Evolutionary conservation across 2,888 invertebrate genomes (phyloP), one percentile per base, ranked within the genome.

Genomic region (Adelognathus sp.): DNA sequence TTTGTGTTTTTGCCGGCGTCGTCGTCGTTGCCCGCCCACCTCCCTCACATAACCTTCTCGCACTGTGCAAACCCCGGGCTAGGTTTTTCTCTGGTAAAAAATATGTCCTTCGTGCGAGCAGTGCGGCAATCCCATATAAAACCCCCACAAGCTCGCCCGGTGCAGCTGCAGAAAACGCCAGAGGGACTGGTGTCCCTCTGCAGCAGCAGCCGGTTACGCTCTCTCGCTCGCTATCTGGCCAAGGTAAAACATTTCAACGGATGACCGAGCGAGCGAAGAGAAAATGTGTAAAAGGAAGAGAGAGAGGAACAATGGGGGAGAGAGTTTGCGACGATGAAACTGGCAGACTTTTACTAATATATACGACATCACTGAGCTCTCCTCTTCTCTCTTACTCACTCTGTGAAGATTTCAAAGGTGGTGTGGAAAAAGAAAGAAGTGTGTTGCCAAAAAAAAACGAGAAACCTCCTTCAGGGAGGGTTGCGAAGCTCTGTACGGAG

Each of bases 121-220:
- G n/a, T n/a, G n/a, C n/a, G n/a, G 75, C 76, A 76, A 76, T 76
- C 76, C 76, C 71, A 71, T 76, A 76, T 76, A 76, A 76, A 71
- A 76, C 33, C 64, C 31, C 33, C 36, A 7, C 16, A 14, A 33
- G 39, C 44, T 63, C n/a, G 2, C 56, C 9, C 18, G 54, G n/a
- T n/a, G n/a, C n/a, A n/a, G n/a, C 16, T 44, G 46, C 29, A 41
- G 60, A 50, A 66, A 70, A 60, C 71, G 71, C 33, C 54, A 18
- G 63, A 54, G 31, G 14, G 39, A 39, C 39, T 11, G 46, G 18
- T 21, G 4, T 39, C 39, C 14, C 39, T 39, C 39, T 21, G n/a
- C n/a, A n/a, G n/a, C n/a, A n/a, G n/a, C n/a, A 69, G 6, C 21
- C 33, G 31, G 27, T 18, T 7, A 6, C 24, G 27, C 21, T 36